Conservation (phyloP, 1,140 invertebrate genomes). For the Mylabris phalerata region DNA sequence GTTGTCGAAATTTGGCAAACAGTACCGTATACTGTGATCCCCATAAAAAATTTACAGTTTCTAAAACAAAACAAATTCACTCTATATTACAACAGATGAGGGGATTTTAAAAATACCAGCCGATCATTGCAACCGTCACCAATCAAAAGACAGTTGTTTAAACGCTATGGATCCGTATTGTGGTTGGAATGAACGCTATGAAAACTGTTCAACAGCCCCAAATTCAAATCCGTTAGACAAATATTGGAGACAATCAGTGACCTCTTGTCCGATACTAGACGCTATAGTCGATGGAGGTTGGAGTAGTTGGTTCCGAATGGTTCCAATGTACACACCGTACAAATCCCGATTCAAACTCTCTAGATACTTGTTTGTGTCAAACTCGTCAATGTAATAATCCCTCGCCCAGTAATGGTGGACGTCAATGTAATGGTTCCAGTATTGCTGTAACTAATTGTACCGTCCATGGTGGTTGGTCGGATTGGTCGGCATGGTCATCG, state of each 20-base stretch:
- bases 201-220: constrained; percentile 62
- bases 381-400: constrained; percentile 76
- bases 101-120: constrained; percentile 67
- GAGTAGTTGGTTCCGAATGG: constrained; percentile 68
- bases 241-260: constrained; percentile 66
- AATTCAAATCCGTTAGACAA: constrained; percentile 52
- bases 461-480: constrained; percentile 79
- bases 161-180: constrained; percentile 89
- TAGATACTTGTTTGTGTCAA: constrained; percentile 70
- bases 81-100: constrained; percentile 73
- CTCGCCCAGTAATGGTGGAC: constrained; percentile 69
- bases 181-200: constrained; percentile 76
- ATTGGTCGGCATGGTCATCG: constrained; percentile 81
- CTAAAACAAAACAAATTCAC: constrained; percentile 72
- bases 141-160: constrained; percentile 62
- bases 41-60: constrained; percentile 67
- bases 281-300: constrained; percentile 60
- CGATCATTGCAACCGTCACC: constrained; percentile 69
- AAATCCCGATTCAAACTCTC: constrained; percentile 41
- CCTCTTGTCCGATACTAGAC: constrained; percentile 55
- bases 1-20: constrained; percentile 79
- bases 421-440: constrained; percentile 49
- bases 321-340: constrained; percentile 46
- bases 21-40: constrained; percentile 48
- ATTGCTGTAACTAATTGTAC: constrained; percentile 71